phyloP scores from a whole-genome alignment of 2,888 invertebrate genomes.

The Clusia tigrina region DNA sequence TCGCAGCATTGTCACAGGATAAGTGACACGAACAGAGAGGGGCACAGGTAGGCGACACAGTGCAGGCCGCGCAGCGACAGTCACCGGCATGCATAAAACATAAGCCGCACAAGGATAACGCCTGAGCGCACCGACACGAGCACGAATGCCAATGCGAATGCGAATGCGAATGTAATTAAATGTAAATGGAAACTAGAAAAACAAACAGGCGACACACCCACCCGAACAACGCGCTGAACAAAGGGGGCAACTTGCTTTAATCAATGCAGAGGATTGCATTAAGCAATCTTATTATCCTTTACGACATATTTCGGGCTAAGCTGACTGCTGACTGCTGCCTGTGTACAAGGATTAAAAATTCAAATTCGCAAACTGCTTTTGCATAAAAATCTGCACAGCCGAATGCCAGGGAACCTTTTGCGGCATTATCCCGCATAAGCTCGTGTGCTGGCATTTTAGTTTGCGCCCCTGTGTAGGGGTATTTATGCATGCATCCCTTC shows the following conservation, averaged over 20 bases:
- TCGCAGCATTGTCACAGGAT: not conserved
- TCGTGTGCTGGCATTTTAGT: too few species aligned
- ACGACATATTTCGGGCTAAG: constrained; percentile 10
- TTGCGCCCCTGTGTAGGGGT: not conserved
- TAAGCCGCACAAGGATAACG: not conserved
- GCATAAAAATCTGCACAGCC: constrained; percentile 34
- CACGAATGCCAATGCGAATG: constrained; percentile 12
- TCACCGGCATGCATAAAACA: not conserved
- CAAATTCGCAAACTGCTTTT: constrained; percentile 34
- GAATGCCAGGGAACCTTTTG: constrained; percentile 10
- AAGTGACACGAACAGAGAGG: not conserved
- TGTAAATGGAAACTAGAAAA: constrained; percentile 22
- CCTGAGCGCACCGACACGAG: constrained; percentile 7
- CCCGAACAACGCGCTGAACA: constrained; percentile 1
- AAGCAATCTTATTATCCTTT: constrained; percentile 33
- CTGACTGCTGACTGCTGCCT: too few species aligned
- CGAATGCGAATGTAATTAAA: too few species aligned
- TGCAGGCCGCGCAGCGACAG: not conserved
- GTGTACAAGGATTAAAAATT: constrained; percentile 29
- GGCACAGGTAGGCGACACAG: not conserved
- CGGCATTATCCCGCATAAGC: constrained; percentile 1
- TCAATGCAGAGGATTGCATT: constrained; percentile 29
- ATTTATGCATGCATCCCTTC: not conserved
- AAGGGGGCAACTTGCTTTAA: constrained; percentile 21
- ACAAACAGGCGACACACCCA: not conserved